These are phyloP conservation scores for Selenia dentaria DNA, from an alignment of 2,888 invertebrate genomes.

Conservation along the genomic window DNA sequence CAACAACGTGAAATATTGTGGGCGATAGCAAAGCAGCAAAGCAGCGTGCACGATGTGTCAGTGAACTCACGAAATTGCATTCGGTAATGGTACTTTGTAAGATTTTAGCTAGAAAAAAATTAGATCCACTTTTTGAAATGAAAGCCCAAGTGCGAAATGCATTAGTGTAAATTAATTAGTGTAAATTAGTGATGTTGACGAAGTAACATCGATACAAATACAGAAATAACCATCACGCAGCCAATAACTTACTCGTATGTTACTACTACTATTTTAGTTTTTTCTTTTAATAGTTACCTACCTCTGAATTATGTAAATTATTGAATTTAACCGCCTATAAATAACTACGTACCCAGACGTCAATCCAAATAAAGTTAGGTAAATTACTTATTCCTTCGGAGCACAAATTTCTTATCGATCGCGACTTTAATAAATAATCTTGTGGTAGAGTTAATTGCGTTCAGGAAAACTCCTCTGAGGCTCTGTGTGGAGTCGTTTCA, in stretches of 20 bases:
- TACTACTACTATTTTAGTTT: no score
- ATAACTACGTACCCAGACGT: no score
- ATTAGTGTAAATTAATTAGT: conserved; percentile 17
- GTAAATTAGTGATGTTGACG: conserved; percentile 7
- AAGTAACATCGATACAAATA: neutral
- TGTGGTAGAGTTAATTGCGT: conserved; percentile 8
- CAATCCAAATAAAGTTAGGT: conserved; percentile 1
- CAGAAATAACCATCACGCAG: no score
- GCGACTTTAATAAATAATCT: neutral
- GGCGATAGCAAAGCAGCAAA: conserved; percentile 26
- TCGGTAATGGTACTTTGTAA: conserved; percentile 23
- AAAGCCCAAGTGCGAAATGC: conserved; percentile 18
- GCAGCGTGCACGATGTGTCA: conserved; percentile 32
- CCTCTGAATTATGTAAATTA: no score
- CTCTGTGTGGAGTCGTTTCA: neutral
- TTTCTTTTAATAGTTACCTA: no score
- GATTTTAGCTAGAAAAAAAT: conserved; percentile 20
- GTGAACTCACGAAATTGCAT: conserved; percentile 32
- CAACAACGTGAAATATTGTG: conserved; percentile 29
- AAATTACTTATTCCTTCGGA: neutral
- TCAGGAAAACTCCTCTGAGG: neutral
- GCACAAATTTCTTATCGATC: neutral
- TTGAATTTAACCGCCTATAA: no score
- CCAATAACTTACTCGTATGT: no score
- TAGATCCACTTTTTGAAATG: conserved; percentile 21